phyloP scores from a whole-genome alignment of 2,888 invertebrate species.

The Bimastos eiseni region DNA sequence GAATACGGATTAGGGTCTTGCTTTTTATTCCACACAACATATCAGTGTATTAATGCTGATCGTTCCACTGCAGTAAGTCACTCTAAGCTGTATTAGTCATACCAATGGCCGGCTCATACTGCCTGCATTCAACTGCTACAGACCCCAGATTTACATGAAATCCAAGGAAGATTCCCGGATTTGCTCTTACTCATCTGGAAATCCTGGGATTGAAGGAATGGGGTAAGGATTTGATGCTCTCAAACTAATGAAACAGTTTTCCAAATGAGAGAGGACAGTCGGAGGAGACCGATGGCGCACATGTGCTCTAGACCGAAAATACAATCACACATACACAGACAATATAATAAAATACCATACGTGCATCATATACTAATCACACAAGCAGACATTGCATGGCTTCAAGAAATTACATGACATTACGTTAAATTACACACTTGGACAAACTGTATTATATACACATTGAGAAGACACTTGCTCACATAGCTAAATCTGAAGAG shows the following conservation, averaged over 20 bases:
- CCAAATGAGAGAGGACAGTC: not conserved
- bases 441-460: not conserved
- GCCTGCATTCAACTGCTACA: constrained; percentile 13
- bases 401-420: not conserved
- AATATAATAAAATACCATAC: not conserved
- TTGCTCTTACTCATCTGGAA: not conserved
- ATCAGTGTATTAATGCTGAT: constrained; percentile 7
- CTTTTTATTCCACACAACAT: not conserved
- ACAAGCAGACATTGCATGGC: not conserved
- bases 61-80: not conserved
- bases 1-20: not conserved
- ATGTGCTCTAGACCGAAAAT: not conserved
- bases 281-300: not conserved
- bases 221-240: constrained; percentile 13
- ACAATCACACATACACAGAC: not conserved
- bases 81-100: not conserved
- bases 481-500: not conserved
- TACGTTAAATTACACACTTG: not conserved
- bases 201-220: not conserved
- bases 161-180: not conserved
- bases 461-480: constrained; percentile 13
- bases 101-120: not conserved
- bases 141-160: not conserved
- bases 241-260: not conserved
- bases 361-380: not conserved